phyloP scores from a whole-genome alignment of 2,888 invertebrate species.

The Acrobasis suavella region DNA sequence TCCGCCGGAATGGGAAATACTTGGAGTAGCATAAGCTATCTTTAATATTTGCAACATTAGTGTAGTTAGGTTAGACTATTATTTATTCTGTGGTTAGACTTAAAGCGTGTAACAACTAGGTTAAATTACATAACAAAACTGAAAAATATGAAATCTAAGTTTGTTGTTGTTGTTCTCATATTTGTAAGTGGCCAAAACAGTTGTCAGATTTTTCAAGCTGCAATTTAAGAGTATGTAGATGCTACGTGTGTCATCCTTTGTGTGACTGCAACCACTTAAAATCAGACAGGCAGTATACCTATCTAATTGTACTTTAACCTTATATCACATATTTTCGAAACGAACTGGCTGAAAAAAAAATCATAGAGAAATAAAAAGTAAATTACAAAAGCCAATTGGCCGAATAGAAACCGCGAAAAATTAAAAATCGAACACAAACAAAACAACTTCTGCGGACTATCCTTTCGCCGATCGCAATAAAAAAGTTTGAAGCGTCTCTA shows the following conservation, averaged over 20 bases:
- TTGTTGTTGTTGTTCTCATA: too few relatives aligned
- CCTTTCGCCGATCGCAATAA: conserved; percentile 23
- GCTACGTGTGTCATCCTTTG: too few relatives aligned
- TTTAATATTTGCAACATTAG: too few relatives aligned
- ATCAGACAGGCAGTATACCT: not conserved
- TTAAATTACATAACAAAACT: too few relatives aligned
- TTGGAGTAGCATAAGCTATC: conserved; percentile 40
- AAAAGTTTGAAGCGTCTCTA: conserved; percentile 30
- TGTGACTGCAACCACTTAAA: not conserved
- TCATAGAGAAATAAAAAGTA: not conserved
- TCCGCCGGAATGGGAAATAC: conserved; percentile 41
- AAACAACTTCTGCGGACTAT: conserved; percentile 1
- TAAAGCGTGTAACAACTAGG: too few relatives aligned
- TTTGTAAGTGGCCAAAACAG: too few relatives aligned
- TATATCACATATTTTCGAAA: not conserved
- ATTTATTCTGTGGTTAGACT: too few relatives aligned
- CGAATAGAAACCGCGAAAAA: conserved; percentile 8
- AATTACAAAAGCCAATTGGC: conserved; percentile 1
- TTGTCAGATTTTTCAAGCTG: too few relatives aligned
- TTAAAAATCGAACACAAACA: conserved; percentile 20
- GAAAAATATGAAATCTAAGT: too few relatives aligned
- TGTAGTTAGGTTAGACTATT: too few relatives aligned
- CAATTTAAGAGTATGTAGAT: too few relatives aligned
- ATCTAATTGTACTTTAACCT: too few relatives aligned
- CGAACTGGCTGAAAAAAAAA: not conserved